Percentiles rank a stretch among this genome's conserved stretches.
Conservation (phyloP, 2,113 vertebrate genomes). For the Bombycilla garrulus region DNA sequence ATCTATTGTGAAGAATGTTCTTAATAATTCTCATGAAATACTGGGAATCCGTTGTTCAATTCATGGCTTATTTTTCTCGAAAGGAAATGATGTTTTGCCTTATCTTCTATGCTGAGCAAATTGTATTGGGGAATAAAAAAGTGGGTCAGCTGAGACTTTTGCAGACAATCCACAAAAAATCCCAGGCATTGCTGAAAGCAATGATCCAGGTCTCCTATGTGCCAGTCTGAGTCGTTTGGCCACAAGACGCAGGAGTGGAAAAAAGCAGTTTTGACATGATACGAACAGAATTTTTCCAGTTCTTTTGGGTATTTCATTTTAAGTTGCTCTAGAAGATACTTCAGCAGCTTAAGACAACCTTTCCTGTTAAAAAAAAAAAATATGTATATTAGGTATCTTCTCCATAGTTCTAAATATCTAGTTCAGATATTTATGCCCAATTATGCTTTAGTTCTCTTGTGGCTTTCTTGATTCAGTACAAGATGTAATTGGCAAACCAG, state of each 20-base stretch:
- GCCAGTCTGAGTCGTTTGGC: slow-evolving; percentile 75
- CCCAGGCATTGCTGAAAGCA: slow-evolving; percentile 75
- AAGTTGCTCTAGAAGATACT: slow-evolving; percentile 79
- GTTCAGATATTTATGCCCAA: neutral
- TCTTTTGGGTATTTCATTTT: slow-evolving; percentile 67
- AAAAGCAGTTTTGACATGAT: slow-evolving; percentile 83
- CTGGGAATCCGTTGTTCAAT: slow-evolving; percentile 70
- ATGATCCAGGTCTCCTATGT: neutral
- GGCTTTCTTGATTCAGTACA: neutral
- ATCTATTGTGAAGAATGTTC: neutral
- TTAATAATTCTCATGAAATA: slow-evolving; percentile 49
- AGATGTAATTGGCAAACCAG: neutral
- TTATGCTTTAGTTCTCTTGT: neutral
- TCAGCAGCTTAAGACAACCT: slow-evolving; percentile 85
- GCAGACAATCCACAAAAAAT: slow-evolving; percentile 73
- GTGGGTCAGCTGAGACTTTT: slow-evolving; percentile 57
- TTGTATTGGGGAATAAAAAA: slow-evolving; percentile 86
- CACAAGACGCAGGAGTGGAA: slow-evolving; percentile 71
- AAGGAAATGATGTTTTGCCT: slow-evolving; percentile 38
- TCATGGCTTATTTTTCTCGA: slow-evolving; percentile 63
- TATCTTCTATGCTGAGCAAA: slow-evolving; percentile 63
- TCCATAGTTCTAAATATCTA: neutral
- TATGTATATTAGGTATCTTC: neutral
- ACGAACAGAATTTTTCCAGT: slow-evolving; percentile 80
- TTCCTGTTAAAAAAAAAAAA: slow-evolving; percentile 75